Percentiles rank a stretch among this genome's conserved stretches.
These are phyloP conservation scores for Trogon melanurus DNA, from an alignment of 2,113 vertebrate genomes.

Conservation along the genomic window DNA sequence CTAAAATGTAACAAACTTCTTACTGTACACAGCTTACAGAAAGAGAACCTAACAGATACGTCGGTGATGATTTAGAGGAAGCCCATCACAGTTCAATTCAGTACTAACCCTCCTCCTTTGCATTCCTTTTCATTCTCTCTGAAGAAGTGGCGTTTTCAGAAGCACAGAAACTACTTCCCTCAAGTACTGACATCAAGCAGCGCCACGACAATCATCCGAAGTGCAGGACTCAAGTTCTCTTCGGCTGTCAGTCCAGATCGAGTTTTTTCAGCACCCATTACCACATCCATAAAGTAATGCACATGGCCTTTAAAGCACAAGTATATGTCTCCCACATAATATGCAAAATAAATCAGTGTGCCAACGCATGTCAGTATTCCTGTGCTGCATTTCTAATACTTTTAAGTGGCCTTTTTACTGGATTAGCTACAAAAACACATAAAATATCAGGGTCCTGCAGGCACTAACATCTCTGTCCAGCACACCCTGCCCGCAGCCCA, in stretches of 20 bases:
- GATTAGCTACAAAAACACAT: background rate
- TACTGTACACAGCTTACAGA: background rate
- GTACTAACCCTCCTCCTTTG: background rate
- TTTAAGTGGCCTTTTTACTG: background rate
- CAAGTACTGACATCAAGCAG: background rate
- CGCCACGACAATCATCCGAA: background rate
- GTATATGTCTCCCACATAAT: background rate
- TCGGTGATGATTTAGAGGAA: background rate
- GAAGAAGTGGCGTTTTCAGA: background rate
- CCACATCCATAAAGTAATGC: background rate
- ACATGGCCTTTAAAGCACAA: background rate
- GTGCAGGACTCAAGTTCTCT: background rate
- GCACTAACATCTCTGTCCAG: fast-evolving
- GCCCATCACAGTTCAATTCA: background rate
- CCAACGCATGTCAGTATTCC: background rate
- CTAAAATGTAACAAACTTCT: background rate
- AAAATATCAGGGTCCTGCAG: background rate
- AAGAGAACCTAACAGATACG: background rate
- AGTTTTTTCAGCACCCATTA: background rate
- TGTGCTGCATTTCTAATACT: background rate
- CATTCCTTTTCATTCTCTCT: background rate
- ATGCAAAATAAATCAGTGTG: background rate
- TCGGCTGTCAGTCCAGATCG: background rate
- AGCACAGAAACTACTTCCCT: background rate
- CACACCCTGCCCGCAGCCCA: background rate